Conservation (phyloP, 2,888 invertebrate genomes). For the Lymantria dispar region DNA sequence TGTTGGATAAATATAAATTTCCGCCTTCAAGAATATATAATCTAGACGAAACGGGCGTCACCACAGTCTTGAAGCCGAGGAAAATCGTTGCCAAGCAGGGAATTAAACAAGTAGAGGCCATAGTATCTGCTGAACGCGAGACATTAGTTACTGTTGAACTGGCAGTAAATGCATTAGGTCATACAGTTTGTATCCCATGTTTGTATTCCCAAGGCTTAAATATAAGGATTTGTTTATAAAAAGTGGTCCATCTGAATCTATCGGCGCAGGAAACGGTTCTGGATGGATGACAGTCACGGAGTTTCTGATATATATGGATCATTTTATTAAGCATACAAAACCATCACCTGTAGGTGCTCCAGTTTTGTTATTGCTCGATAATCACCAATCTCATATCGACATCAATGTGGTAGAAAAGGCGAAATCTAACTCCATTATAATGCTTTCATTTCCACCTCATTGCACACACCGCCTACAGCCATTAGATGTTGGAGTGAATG, state of each 20-base stretch:
- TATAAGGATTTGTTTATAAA: neutral
- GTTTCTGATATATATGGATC: neutral
- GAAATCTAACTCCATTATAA: too few species aligned
- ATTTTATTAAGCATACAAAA: neutral
- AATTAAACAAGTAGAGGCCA: neutral
- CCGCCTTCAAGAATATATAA: too few species aligned
- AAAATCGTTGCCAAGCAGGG: slow-evolving; percentile 1
- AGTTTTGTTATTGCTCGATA: neutral
- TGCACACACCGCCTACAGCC: too few species aligned
- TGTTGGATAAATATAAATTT: neutral
- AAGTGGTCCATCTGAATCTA: neutral
- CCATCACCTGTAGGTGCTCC: neutral
- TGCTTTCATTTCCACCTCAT: too few species aligned
- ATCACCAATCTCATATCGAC: neutral
- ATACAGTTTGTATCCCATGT: neutral
- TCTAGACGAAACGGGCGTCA: too few species aligned
- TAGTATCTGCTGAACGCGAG: neutral
- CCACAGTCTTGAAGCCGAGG: too few species aligned
- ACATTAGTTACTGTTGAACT: neutral
- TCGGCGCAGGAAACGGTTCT: neutral
- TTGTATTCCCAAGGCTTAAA: neutral
- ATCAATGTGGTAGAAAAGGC: neutral
- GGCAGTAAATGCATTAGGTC: neutral
- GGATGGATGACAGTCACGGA: neutral
- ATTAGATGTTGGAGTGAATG: too few species aligned